phyloP scores from a whole-genome alignment of 2,888 invertebrate species.

The Argyresthia albistria region DNA sequence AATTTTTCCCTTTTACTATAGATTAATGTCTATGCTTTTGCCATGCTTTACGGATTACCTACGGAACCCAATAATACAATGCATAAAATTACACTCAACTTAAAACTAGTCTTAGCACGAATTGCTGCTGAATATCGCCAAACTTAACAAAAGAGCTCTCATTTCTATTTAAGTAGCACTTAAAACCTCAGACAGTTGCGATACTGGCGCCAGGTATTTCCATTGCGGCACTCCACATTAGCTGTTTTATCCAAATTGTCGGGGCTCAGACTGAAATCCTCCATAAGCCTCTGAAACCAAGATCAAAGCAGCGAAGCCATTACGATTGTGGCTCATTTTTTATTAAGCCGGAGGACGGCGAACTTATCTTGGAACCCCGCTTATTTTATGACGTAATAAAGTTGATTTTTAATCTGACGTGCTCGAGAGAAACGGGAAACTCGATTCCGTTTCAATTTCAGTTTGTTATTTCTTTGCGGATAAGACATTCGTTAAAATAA shows the following conservation, averaged over 20 bases:
- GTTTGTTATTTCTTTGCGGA: slow-evolving; percentile 4
- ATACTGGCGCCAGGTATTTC: too few species aligned
- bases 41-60: too few species aligned
- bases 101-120: too few species aligned
- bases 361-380: slow-evolving; percentile 60
- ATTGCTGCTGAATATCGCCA: too few species aligned
- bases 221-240: slow-evolving; percentile 39
- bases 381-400: slow-evolving; percentile 70
- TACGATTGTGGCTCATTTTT: slow-evolving; percentile 72
- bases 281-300: slow-evolving; percentile 64
- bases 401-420: slow-evolving; percentile 70
- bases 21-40: too few species aligned
- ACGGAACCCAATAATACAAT: too few species aligned
- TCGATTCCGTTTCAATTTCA: slow-evolving; percentile 27
- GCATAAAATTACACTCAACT: too few species aligned
- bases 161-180: too few species aligned
- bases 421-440: slow-evolving; percentile 27
- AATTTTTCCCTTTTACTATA: too few species aligned
- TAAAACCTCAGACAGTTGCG: too few species aligned
- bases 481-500: not conserved
- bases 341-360: slow-evolving; percentile 51
- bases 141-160: too few species aligned
- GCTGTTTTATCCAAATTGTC: slow-evolving; percentile 64
- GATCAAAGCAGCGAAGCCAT: slow-evolving; percentile 61
- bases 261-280: slow-evolving; percentile 47